These are phyloP conservation scores for Passerculus sandwichensis DNA, from an alignment of 2,797 vertebrate species.

Conservation along the genomic window DNA sequence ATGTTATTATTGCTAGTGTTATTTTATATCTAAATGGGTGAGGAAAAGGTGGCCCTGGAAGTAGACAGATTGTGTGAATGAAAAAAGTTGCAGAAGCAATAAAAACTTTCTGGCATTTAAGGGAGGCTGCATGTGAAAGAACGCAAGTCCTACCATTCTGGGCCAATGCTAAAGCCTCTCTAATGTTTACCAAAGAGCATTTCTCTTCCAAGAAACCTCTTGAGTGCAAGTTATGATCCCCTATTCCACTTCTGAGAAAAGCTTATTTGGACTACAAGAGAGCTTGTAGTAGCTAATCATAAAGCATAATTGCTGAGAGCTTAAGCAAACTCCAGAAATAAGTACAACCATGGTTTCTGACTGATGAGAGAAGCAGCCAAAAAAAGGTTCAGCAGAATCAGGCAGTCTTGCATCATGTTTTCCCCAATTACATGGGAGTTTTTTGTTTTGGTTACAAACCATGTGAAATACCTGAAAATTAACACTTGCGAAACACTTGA, in stretches of 20 bases:
- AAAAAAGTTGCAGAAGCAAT: not conserved
- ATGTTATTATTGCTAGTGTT: too few species aligned
- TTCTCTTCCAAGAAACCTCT: not conserved
- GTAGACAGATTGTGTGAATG: not conserved
- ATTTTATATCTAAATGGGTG: not conserved
- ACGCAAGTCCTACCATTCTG: not conserved
- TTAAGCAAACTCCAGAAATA: not conserved
- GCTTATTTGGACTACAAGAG: not conserved
- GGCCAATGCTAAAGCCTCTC: not conserved
- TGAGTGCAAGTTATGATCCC: not conserved
- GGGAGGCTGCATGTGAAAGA: not conserved
- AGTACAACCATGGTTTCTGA: not conserved
- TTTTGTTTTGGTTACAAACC: not conserved
- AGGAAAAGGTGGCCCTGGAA: not conserved
- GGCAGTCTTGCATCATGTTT: fast-evolving
- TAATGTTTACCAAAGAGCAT: not conserved
- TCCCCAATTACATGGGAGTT: not conserved
- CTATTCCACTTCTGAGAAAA: not conserved
- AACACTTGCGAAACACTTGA: not conserved
- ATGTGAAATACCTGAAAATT: not conserved
- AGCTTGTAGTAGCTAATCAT: not conserved
- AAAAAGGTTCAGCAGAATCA: not conserved
- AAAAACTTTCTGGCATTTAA: not conserved
- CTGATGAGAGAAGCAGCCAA: fast-evolving
- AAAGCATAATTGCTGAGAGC: not conserved